phyloP scores from a whole-genome alignment of 2,113 vertebrate species.

The Myodes glareolus region DNA sequence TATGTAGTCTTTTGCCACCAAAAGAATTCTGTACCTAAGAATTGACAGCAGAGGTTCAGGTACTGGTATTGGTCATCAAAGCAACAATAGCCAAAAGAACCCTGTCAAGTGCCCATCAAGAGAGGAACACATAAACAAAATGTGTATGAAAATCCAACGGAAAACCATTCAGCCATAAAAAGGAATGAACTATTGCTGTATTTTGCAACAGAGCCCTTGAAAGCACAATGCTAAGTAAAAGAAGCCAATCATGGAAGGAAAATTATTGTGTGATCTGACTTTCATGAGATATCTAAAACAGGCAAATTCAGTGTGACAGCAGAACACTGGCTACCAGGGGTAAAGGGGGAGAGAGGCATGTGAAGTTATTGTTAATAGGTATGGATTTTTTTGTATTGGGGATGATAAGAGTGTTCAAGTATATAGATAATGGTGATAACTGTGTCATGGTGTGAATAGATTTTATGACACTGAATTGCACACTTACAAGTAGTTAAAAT shows the following conservation, averaged over 20 bases:
- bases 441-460: not conserved
- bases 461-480: conserved; percentile 45
- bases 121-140: not conserved
- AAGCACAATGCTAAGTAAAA: not conserved
- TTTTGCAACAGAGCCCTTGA: not conserved
- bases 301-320: not conserved
- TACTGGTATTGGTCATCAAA: not conserved
- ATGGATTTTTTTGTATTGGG: not conserved
- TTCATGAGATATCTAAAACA: not conserved
- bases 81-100: not conserved
- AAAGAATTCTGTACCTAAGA: not conserved
- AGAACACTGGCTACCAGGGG: not conserved
- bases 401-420: not conserved
- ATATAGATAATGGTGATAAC: not conserved
- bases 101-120: not conserved
- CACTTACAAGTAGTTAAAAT: conserved; percentile 4
- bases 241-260: not conserved
- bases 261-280: not conserved
- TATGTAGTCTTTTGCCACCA: not conserved
- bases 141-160: not conserved
- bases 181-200: not conserved
- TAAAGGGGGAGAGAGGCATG: not conserved
- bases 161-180: not conserved
- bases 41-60: not conserved
- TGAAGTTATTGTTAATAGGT: not conserved